These are phyloP conservation scores for Odocoileus virginianus DNA, from an alignment of 2,113 vertebrate species.

Conservation along the genomic window DNA sequence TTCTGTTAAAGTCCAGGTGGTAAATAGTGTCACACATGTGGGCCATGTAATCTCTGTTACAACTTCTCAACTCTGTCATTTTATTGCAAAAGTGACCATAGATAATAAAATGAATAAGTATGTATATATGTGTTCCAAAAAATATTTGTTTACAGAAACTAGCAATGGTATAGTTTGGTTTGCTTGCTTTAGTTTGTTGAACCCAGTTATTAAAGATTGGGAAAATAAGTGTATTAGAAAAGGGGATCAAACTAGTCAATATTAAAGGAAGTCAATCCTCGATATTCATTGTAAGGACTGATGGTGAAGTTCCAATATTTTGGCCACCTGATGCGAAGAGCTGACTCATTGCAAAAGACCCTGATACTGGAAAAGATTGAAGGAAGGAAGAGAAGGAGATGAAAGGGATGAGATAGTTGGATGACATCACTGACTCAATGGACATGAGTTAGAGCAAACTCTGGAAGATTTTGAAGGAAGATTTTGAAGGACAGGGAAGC, in stretches of 20 bases:
- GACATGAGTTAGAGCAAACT: not conserved
- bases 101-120: not conserved
- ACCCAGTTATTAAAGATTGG: not conserved
- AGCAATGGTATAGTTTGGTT: not conserved
- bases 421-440: not conserved
- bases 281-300: not conserved
- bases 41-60: not conserved
- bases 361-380: not conserved
- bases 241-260: not conserved
- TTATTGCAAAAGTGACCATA: not conserved
- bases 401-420: not conserved
- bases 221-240: not conserved
- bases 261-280: not conserved
- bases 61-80: not conserved
- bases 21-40: not conserved
- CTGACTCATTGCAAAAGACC: not conserved
- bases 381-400: not conserved
- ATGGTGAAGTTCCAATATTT: not conserved
- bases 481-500: not conserved
- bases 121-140: not conserved
- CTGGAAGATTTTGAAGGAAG: not conserved
- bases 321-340: not conserved
- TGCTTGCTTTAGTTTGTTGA: not conserved
- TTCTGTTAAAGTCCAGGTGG: not conserved
- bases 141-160: not conserved